Evolutionary conservation across 2,797 vertebrate species (phyloP), one percentile per base, ranked within the genome.

Genomic region (Garrulus glandarius): DNA sequence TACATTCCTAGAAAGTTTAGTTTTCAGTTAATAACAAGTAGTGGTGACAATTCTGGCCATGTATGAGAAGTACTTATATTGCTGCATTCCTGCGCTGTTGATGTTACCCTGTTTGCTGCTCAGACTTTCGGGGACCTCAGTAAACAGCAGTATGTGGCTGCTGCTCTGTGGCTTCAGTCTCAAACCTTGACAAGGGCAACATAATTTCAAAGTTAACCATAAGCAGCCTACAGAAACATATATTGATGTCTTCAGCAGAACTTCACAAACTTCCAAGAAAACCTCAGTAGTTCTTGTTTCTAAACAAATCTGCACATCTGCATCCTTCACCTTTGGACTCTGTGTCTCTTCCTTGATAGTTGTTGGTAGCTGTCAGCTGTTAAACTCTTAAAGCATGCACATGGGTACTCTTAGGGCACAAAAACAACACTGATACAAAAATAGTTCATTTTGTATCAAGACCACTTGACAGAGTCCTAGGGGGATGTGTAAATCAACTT

Each of bases 1-100:
- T 47, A 65, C 55, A 65, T 91, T 90, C 83, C 65, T 95, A 69
- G 70, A 85, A 70, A 92, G 83, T 67, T 95, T 39, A 15, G 39
- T 61, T 92, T 89, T 76, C 80, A 44, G 9, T 78, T 95, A 89
- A 61, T 69, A 90, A 59, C 39, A 68, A 75, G 24, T 46, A 75
- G 26, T 10, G 13, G 19, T 71, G 46, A 30, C 20, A 24, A 34
- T 68, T 84, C 67, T 89, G 74, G 34, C 53, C 64, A 10, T 6
- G 3, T 15, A 6, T 20, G 41, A 53, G 86, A 57, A 71, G 22
- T 36, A 13, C 5, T n/a, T 59, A 18, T 2, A 23, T 15, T 75
- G 46, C 49, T 89, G 59, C 53, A 55, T 76, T 92, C 59, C 43
- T 89, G 52, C 75, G 74, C 60, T 65, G 46, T 23, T 53, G 44